A percentile compares a stretch with the other conserved stretches of the same genome.
Conservation (phyloP, 2,888 invertebrate genomes). For the Rapana venosa region DNA sequence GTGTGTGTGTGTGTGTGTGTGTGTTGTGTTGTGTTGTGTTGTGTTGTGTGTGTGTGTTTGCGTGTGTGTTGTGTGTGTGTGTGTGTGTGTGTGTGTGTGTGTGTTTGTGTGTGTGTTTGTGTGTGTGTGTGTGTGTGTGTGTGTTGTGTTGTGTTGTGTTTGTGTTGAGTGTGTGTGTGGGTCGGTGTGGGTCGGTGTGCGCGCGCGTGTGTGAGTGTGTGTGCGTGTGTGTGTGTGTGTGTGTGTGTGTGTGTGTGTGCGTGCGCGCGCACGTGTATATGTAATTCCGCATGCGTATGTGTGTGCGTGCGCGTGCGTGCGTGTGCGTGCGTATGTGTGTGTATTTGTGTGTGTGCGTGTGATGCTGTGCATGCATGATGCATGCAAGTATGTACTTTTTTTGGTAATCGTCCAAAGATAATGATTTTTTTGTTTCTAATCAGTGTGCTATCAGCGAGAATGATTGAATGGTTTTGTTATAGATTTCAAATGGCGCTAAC, state of each 20-base stretch:
- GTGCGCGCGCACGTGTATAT: not conserved
- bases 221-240: conserved; percentile 18
- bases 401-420: too few species aligned
- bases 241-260: not conserved
- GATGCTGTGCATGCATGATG: too few species aligned
- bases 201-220: conserved; percentile 13
- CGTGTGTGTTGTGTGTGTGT: not conserved
- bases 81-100: not conserved
- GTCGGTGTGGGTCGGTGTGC: not conserved
- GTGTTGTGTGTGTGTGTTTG: not conserved
- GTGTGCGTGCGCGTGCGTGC: not conserved
- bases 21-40: conserved; percentile 10
- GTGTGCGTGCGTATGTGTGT: not conserved
- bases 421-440: too few species aligned
- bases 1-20: conserved; percentile 10
- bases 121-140: not conserved
- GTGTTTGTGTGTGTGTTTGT: not conserved
- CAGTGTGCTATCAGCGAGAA: too few species aligned
- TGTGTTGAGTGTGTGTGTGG: not conserved
- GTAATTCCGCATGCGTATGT: not conserved
- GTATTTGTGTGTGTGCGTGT: not conserved
- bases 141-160: not conserved
- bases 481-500: too few species aligned
- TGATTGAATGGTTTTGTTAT: too few species aligned
- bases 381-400: too few species aligned